Evolutionary conservation across 2,888 invertebrate genomes (phyloP).

Genomic region (Kuschelorhynchus macadamiae): DNA sequence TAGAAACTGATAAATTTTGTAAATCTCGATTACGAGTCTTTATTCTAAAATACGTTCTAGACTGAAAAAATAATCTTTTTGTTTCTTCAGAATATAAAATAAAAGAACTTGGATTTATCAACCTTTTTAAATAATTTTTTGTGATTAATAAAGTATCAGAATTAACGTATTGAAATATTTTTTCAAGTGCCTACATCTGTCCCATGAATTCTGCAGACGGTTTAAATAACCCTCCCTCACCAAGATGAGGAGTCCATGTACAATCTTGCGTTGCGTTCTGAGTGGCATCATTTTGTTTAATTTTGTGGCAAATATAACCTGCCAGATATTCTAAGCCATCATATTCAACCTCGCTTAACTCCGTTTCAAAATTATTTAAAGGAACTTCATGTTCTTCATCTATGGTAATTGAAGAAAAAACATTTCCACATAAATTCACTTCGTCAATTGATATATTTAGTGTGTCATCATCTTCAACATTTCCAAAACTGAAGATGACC

Average conservation of each 20-base stretch:
- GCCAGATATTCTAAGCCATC: constrained; percentile 3
- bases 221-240: constrained; percentile 33
- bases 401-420: background rate
- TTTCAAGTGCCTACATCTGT: constrained; percentile 26
- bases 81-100: constrained; percentile 2
- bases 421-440: constrained; percentile 1
- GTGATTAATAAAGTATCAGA: constrained; percentile 8
- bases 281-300: too few relatives aligned
- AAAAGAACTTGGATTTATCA: background rate
- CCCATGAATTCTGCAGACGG: constrained; percentile 24
- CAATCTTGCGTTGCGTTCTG: too few relatives aligned
- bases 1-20: background rate
- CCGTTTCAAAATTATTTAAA: background rate
- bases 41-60: constrained; percentile 1
- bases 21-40: background rate
- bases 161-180: constrained; percentile 9
- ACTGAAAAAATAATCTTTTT: background rate
- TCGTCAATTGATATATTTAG: background rate
- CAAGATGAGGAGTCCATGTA: background rate
- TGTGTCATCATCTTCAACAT: constrained; percentile 5
- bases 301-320: constrained; percentile 11
- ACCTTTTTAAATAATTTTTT: constrained; percentile 11
- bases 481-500: constrained; percentile 1
- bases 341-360: background rate
- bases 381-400: background rate